Evolutionary conservation across 2,797 vertebrate genomes (phyloP).

Genomic region (Phoeniculus purpureus): DNA sequence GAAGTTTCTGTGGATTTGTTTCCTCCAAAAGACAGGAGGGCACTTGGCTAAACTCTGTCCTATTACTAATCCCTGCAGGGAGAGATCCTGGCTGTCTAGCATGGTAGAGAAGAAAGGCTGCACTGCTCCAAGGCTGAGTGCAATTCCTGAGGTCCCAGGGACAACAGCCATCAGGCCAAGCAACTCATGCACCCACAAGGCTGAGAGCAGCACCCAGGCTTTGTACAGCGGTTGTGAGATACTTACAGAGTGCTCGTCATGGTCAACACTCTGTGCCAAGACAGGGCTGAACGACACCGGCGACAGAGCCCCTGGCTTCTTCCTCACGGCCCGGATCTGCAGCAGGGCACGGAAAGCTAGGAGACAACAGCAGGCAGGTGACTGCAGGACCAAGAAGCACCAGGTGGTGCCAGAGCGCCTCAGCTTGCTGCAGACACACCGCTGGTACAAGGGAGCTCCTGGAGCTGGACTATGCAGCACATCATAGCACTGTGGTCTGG

Average conservation of each 20-base stretch:
- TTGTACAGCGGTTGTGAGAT: not conserved
- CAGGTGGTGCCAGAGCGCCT: not conserved
- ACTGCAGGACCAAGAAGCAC: not conserved
- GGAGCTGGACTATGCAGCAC: not conserved
- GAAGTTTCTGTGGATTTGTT: not conserved
- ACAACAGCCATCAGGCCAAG: not conserved
- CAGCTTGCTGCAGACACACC: accelerated
- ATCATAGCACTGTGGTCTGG: accelerated
- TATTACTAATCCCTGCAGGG: not conserved
- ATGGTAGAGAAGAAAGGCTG: not conserved
- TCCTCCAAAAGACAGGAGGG: not conserved
- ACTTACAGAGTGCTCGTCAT: slow-evolving; percentile 94
- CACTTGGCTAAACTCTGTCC: not conserved
- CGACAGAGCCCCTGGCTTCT: slow-evolving; percentile 93
- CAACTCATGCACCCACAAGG: not conserved
- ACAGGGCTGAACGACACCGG: slow-evolving; percentile 97
- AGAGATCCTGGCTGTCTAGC: not conserved
- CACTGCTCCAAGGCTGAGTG: not conserved
- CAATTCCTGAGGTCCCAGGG: not conserved
- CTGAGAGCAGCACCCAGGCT: accelerated
- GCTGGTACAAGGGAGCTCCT: accelerated
- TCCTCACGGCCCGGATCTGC: slow-evolving; percentile 97
- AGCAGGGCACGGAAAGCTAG: slow-evolving; percentile 93
- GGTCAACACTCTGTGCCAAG: slow-evolving; percentile 95
- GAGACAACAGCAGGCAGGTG: not conserved